Percentiles rank a stretch among this genome's conserved stretches.
Conservation (phyloP, 2,797 vertebrate genomes). For the Microchirus variegatus region DNA sequence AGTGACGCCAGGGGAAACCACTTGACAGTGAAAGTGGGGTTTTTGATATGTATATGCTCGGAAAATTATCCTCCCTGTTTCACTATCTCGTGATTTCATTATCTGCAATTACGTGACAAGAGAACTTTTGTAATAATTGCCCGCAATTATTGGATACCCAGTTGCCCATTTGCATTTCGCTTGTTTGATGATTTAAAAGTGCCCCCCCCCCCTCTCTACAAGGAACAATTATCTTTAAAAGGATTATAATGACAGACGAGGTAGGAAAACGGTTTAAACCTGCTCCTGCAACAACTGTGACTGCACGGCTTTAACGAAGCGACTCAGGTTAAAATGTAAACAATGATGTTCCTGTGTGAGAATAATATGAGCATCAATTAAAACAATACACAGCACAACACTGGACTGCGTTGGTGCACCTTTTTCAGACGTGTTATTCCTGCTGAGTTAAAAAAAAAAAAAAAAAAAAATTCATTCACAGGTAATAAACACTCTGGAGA, state of each 20-base stretch:
- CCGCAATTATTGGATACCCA: conserved; percentile 72
- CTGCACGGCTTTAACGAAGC: not conserved
- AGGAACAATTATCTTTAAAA: conserved; percentile 60
- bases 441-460: no score
- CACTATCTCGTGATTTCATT: conserved; percentile 66
- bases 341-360: not conserved
- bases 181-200: conserved; percentile 71
- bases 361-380: conserved; percentile 4
- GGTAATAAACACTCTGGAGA: conserved; percentile 36
- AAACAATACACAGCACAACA: not conserved
- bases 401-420: no score
- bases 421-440: conserved; percentile 10
- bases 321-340: not conserved
- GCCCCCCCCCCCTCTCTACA: conserved; percentile 23
- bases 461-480: conserved; percentile 41
- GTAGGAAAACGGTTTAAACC: conserved; percentile 45
- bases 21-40: conserved; percentile 54
- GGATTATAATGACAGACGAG: conserved; percentile 54
- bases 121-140: conserved; percentile 79
- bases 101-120: conserved; percentile 76
- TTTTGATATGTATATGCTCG: conserved; percentile 76
- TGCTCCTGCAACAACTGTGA: conserved; percentile 16
- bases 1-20: conserved; percentile 59
- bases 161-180: conserved; percentile 76
- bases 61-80: conserved; percentile 71